These are phyloP conservation scores for Sorex araneus DNA, from an alignment of 2,113 vertebrate species.

Conservation along the genomic window DNA sequence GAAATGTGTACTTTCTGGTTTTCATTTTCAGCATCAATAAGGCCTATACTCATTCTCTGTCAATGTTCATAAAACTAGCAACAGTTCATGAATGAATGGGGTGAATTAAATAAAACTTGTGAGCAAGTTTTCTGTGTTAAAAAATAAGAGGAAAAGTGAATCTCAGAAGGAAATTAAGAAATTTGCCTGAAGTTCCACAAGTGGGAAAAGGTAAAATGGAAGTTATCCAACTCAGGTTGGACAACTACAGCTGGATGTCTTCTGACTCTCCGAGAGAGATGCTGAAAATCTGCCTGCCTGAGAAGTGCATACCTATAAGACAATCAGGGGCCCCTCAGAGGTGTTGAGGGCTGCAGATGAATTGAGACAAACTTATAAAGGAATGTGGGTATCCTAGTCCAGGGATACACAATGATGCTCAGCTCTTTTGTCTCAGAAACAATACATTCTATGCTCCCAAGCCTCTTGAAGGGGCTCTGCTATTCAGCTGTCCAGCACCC, in stretches of 20 bases:
- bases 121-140: constrained; percentile 1
- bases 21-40: background rate
- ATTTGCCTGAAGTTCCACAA: constrained; percentile 1
- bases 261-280: background rate
- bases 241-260: constrained; percentile 35
- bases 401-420: constrained; percentile 34
- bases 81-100: background rate
- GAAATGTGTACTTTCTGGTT: background rate
- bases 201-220: background rate
- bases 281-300: constrained; percentile 54
- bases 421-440: constrained; percentile 68
- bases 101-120: background rate
- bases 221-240: constrained; percentile 2
- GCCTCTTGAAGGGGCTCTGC: constrained; percentile 68
- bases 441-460: constrained; percentile 77
- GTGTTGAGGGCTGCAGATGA: constrained; percentile 76
- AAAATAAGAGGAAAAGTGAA: constrained; percentile 11
- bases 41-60: background rate
- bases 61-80: background rate
- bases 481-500: constrained; percentile 79
- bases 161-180: constrained; percentile 35
- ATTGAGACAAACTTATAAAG: constrained; percentile 70
- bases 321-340: constrained; percentile 60
- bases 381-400: constrained; percentile 64
- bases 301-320: constrained; percentile 58